These are phyloP conservation scores for Rhinogobio ventralis DNA, from an alignment of 2,797 vertebrate species.

Conservation along the genomic window DNA sequence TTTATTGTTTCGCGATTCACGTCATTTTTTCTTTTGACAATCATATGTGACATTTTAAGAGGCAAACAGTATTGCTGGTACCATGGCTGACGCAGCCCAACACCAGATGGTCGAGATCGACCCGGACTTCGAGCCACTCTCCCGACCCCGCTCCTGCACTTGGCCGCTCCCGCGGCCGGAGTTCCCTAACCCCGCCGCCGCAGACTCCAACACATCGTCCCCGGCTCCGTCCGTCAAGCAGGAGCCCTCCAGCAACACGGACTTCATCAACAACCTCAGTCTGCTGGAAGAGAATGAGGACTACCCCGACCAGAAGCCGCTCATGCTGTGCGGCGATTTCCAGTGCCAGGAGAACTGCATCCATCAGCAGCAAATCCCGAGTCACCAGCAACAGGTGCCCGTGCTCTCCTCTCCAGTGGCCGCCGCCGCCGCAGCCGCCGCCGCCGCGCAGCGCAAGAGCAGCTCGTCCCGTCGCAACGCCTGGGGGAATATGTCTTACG, in stretches of 20 bases:
- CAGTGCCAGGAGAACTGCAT: constrained; percentile 84
- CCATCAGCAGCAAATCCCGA: constrained; percentile 77
- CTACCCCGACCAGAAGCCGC: constrained; percentile 80
- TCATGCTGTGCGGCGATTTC: constrained; percentile 84
- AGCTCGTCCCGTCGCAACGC: constrained; percentile 95
- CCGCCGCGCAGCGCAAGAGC: constrained; percentile 89
- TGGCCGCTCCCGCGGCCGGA: constrained; percentile 96
- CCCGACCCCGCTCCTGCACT: constrained; percentile 94
- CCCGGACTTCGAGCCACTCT: constrained; percentile 95
- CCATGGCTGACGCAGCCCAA: constrained; percentile 89
- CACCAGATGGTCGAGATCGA: constrained; percentile 91
- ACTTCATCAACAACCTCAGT: constrained; percentile 89
- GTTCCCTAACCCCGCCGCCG: constrained; percentile 86
- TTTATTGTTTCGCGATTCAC: constrained; percentile 48
- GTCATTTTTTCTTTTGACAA: constrained; percentile 51
- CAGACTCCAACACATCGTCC: constrained; percentile 89
- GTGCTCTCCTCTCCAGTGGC: constrained; percentile 83
- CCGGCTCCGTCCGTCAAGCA: constrained; percentile 88
- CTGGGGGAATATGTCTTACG: constrained; percentile 98
- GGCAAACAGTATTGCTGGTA: constrained; percentile 63
- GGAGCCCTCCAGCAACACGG: constrained; percentile 78
- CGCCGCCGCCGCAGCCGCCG: constrained; percentile 77
- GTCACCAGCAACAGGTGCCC: constrained; percentile 81
- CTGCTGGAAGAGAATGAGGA: constrained; percentile 90
- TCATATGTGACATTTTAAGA: constrained; percentile 74